Evolutionary conservation across 64 coral and sea anemone species (phyloP), one percentile per base, ranked within the genome.

Genomic region (Dendrophyllia cribrosa): DNA sequence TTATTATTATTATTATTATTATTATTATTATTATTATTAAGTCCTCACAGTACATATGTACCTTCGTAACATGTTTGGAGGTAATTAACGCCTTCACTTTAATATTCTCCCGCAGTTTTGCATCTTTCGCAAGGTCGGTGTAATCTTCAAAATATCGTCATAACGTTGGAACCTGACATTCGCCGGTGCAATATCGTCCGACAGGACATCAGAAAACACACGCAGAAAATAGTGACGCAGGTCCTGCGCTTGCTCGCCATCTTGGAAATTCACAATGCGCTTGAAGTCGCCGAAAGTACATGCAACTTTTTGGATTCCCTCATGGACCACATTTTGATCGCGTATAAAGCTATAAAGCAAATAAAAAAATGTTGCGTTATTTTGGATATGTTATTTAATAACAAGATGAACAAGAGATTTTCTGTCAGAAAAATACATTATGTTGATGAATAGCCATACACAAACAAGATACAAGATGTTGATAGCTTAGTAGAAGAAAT

Each of bases 111-210:
- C 63, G 22, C 25, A 82, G 59, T 47, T 62, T 21, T 45, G 8
- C 9, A 14, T 64, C 34, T 17, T 62, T 64, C 3, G 14, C 15
- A 64, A 82, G 26, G 16, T 82, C 78, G 3, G 45, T 15, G 16
- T 46, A 82, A 46, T 82, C 78, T 44, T 66, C 3, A 82, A 82
- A 82, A 26, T n/a, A 3, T 44, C 6, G 16, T 64, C 26, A 64
- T 64, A 64, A 6, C 15, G 3, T 17, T 82, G 78, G 8, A 82
- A 82, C 8, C 0, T 62, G 58, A 82, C 78, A 82, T 82, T 62
- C 5, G 58, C 59, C 13, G 59, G 58, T 44, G 78, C 58, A 34
- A 82, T 20, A 20, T 82, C 59, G 13, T 64, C 78, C 1, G 59
- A 17, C 59, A 64, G 4, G 58, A 64, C 13, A n/a, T 82, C 34